Conservation (phyloP, 2,888 invertebrate species). For the Encarsia formosa region DNA sequence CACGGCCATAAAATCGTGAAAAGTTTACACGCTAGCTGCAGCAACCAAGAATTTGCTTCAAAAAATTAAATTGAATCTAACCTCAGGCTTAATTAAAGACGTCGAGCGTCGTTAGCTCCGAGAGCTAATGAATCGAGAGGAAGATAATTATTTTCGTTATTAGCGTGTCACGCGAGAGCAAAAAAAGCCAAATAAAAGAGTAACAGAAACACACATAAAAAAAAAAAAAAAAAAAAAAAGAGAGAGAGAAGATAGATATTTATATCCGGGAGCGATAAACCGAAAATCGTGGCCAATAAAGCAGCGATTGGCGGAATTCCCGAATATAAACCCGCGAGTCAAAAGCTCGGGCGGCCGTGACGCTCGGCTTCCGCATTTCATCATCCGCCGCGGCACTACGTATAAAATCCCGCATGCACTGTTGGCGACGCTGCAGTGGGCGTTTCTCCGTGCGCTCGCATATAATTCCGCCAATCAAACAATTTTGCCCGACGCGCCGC, state of each 20-base stretch:
- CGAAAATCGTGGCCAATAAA: conserved; percentile 17
- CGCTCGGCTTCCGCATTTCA: conserved; percentile 22
- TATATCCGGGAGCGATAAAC: conserved; percentile 39
- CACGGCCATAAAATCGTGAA: no score
- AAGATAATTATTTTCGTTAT: no score
- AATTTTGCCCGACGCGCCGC: conserved; percentile 12
- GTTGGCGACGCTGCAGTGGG: conserved; percentile 7
- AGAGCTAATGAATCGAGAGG: no score
- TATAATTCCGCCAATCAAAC: conserved; percentile 28
- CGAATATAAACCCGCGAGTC: no score
- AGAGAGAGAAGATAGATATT: neutral
- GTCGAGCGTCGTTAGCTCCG: no score
- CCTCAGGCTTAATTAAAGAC: no score
- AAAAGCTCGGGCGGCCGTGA: no score
- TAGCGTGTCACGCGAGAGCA: no score
- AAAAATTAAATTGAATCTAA: no score
- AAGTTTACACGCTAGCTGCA: no score
- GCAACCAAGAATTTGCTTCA: no score
- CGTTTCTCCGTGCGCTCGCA: conserved; percentile 14
- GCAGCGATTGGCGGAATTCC: conserved; percentile 19
- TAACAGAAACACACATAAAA: neutral
- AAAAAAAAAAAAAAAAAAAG: neutral
- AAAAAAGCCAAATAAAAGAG: neutral
- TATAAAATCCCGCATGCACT: neutral
- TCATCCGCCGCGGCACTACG: neutral